These are phyloP conservation scores for Stratiolaelaps scimitus DNA, from an alignment of 1,140 invertebrate species.

Conservation along the genomic window DNA sequence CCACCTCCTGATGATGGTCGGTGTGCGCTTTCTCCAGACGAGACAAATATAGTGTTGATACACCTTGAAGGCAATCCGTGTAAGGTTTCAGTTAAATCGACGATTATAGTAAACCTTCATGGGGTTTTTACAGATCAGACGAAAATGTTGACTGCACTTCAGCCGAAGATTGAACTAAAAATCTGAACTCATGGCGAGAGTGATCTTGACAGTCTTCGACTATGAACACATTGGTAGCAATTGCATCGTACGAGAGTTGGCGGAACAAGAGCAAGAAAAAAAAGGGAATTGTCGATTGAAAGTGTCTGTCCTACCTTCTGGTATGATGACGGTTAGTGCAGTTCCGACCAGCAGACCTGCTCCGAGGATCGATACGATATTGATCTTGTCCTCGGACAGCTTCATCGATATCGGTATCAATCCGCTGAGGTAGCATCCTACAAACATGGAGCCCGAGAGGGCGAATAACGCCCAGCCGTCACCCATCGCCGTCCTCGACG, in stretches of 20 bases:
- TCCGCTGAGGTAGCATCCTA: conserved; percentile 85
- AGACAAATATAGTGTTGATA: conserved; percentile 29
- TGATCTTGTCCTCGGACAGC: conserved; percentile 72
- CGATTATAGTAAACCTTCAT: no score
- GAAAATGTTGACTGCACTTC: no score
- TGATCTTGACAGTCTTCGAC: no score
- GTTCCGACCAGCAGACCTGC: conserved; percentile 95
- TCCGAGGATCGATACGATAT: conserved; percentile 75
- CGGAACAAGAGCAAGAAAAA: background rate
- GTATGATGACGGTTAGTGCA: conserved; percentile 92
- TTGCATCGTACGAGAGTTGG: conserved; percentile 1
- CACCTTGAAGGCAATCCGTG: no score
- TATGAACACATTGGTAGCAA: no score
- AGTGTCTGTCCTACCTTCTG: conserved; percentile 56
- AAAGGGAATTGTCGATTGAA: conserved; percentile 41
- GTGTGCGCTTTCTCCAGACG: conserved; percentile 30
- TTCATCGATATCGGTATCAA: conserved; percentile 79
- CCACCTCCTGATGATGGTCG: conserved; percentile 3
- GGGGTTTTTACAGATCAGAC: no score
- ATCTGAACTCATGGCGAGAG: no score
- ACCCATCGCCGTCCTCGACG: background rate
- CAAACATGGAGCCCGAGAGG: conserved; percentile 68
- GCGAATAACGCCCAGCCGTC: conserved; percentile 33
- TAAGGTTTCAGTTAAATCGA: no score
- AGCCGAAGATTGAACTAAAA: no score